These are phyloP conservation scores for Atlantisia rogersi DNA, from an alignment of 2,113 vertebrate species.

Conservation along the genomic window DNA sequence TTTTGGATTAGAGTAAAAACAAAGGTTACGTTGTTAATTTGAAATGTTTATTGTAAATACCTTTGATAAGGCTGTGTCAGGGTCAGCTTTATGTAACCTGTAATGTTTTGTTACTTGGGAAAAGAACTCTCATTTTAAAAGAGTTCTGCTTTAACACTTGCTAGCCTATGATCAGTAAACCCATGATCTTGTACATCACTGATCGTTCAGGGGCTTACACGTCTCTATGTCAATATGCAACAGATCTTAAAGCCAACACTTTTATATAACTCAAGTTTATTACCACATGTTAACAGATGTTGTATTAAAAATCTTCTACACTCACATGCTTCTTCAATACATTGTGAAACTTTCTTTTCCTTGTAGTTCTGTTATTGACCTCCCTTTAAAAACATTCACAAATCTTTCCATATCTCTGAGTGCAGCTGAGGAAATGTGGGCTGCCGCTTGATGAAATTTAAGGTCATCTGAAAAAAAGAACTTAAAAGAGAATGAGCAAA, in stretches of 20 bases:
- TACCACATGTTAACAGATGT: not conserved
- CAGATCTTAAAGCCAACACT: not conserved
- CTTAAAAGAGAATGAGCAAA: not conserved
- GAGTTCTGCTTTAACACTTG: not conserved
- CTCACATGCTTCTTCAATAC: not conserved
- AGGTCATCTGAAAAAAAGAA: not conserved
- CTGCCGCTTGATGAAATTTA: not conserved
- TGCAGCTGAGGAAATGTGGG: not conserved
- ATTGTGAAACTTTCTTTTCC: not conserved
- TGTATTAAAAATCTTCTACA: not conserved
- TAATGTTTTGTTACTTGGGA: not conserved
- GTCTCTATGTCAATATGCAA: not conserved
- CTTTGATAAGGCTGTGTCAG: not conserved
- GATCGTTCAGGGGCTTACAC: not conserved
- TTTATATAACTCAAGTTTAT: not conserved
- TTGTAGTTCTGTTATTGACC: not conserved
- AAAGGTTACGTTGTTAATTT: slow-evolving; percentile 12
- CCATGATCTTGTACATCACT: not conserved
- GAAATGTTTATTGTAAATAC: not conserved
- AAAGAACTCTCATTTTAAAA: not conserved
- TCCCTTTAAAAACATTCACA: not conserved
- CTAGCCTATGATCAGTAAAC: not conserved
- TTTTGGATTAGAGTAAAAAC: slow-evolving; percentile 6
- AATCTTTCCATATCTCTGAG: not conserved
- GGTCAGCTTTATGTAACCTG: not conserved